A percentile compares a stretch with the other conserved stretches of the same genome.
Evolutionary conservation across 1,140 invertebrate species (phyloP).

Genomic region (Neuroterus valhalla): DNA sequence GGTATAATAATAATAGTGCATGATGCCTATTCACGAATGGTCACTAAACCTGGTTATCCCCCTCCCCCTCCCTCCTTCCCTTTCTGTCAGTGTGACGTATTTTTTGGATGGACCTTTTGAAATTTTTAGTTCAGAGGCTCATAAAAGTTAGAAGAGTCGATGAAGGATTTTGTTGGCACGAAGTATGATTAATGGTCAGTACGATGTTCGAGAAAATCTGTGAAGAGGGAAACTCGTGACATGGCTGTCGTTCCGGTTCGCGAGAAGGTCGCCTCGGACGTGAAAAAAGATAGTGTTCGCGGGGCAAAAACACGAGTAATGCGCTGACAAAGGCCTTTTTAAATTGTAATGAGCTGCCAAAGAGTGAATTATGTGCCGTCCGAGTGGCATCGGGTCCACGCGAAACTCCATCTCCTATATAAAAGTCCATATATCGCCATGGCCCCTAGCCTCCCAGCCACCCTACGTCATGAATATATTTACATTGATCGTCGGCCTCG

Average conservation of each 20-base stretch:
- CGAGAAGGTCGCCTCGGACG: constrained; percentile 1
- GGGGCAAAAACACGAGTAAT: constrained; percentile 44
- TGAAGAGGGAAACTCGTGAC: constrained; percentile 11
- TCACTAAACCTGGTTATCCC: no score
- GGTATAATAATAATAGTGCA: no score
- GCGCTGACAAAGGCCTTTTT: constrained; percentile 66
- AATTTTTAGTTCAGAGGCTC: background rate
- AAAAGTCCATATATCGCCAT: constrained; percentile 57
- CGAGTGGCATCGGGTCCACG: constrained; percentile 67
- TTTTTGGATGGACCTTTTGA: no score
- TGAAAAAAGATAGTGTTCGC: constrained; percentile 20
- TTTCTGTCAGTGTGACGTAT: no score
- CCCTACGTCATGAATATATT: constrained; percentile 76
- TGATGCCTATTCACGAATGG: no score
- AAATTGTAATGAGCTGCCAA: constrained; percentile 77
- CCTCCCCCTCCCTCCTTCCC: no score
- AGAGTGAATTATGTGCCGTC: constrained; percentile 74
- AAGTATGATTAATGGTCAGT: constrained; percentile 22
- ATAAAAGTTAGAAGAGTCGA: constrained; percentile 10
- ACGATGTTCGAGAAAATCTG: constrained; percentile 23
- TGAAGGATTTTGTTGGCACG: constrained; percentile 6
- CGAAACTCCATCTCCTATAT: constrained; percentile 48
- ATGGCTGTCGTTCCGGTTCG: constrained; percentile 13
- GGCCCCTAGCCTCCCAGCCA: constrained; percentile 57
- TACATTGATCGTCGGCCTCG: constrained; percentile 74